phyloP scores from a whole-genome alignment of 2,888 invertebrate species.

The Chloromyia formosa region DNA sequence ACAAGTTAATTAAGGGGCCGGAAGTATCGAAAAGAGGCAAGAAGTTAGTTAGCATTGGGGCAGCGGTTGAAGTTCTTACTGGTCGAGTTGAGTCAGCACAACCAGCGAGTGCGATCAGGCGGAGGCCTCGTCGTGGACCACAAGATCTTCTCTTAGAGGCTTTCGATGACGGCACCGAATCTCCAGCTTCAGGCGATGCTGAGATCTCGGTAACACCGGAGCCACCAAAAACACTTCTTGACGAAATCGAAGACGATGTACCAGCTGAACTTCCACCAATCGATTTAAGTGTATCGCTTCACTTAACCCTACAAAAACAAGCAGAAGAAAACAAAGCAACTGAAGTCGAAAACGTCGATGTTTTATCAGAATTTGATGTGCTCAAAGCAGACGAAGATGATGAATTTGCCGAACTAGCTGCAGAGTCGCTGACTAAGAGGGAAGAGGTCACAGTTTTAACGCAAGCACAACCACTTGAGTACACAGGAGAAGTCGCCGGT shows the following conservation, averaged over 20 bases:
- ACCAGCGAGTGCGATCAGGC: slow-evolving; percentile 66
- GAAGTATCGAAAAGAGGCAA: slow-evolving; percentile 77
- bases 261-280: slow-evolving; percentile 70
- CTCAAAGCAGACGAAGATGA: slow-evolving; percentile 74
- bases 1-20: slow-evolving; percentile 81
- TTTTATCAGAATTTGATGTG: slow-evolving; percentile 67
- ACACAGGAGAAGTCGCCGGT: slow-evolving; percentile 64
- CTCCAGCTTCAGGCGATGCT: slow-evolving; percentile 54
- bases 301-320: slow-evolving; percentile 67
- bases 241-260: slow-evolving; percentile 76
- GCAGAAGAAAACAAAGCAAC: slow-evolving; percentile 59
- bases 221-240: slow-evolving; percentile 73
- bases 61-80: slow-evolving; percentile 87
- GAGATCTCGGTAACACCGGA: slow-evolving; percentile 56
- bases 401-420: slow-evolving; percentile 80
- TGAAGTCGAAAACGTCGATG: slow-evolving; percentile 53
- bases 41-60: slow-evolving; percentile 82
- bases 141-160: slow-evolving; percentile 76
- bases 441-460: slow-evolving; percentile 63
- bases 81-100: slow-evolving; percentile 82
- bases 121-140: slow-evolving; percentile 70
- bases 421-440: slow-evolving; percentile 75
- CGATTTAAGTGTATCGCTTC: slow-evolving; percentile 74
- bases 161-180: slow-evolving; percentile 63
- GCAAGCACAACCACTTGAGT: slow-evolving; percentile 65